phyloP scores from a whole-genome alignment of 2,797 vertebrate genomes.

The Chiloscyllium punctatum region DNA sequence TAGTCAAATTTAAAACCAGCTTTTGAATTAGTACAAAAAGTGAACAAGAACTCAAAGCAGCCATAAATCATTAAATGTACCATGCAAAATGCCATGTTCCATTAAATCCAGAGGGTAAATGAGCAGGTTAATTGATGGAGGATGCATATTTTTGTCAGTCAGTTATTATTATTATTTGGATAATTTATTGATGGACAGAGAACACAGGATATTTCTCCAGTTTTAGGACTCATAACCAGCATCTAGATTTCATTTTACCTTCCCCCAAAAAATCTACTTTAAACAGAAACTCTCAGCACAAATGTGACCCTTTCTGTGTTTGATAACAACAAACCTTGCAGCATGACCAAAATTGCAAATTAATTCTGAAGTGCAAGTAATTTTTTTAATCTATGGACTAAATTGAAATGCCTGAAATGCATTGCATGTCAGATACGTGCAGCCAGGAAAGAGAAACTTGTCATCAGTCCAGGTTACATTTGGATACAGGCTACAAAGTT shows the following conservation, averaged over 20 bases:
- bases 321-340: not conserved
- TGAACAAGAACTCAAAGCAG: not conserved
- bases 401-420: not conserved
- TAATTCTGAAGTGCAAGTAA: not conserved
- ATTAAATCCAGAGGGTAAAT: not conserved
- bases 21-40: not conserved
- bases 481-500: not conserved
- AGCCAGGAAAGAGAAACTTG: not conserved
- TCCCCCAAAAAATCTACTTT: not conserved
- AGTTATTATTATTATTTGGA: not conserved
- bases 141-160: not conserved
- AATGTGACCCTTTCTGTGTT: not conserved
- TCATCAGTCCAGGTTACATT: not conserved
- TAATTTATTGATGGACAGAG: not conserved
- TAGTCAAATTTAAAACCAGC: not conserved
- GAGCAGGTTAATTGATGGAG: not conserved
- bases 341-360: not conserved
- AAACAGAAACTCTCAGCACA: not conserved
- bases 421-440: not conserved
- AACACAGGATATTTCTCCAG: not conserved
- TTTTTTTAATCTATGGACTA: not conserved
- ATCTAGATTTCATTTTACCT: not conserved
- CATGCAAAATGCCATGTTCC: not conserved
- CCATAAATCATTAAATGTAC: not conserved
- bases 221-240: not conserved